Percentiles rank a stretch among this genome's conserved stretches.
Evolutionary conservation across 1,140 invertebrate species (phyloP).

Genomic region (Bombus haemorrhoidalis): DNA sequence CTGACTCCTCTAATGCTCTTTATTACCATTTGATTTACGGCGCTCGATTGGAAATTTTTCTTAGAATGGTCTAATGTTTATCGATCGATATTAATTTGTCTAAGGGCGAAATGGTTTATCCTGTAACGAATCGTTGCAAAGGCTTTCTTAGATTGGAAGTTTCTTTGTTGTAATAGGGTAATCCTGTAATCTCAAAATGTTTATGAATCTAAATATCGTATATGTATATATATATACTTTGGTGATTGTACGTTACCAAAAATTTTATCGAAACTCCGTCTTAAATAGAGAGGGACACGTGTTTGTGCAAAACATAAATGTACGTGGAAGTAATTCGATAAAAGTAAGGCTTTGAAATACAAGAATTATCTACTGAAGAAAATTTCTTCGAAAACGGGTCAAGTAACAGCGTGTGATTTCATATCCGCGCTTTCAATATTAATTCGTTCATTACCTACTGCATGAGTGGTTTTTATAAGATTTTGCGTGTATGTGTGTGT

Average conservation of each 20-base stretch:
- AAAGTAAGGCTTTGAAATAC: no score
- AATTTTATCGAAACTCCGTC: no score
- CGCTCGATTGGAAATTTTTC: neutral
- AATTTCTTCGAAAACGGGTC: slow-evolving; percentile 11
- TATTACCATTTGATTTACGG: neutral
- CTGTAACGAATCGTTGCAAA: neutral
- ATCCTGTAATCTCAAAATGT: neutral
- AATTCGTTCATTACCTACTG: slow-evolving; percentile 24
- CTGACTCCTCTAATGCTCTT: neutral
- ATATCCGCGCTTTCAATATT: slow-evolving; percentile 9
- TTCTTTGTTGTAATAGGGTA: neutral
- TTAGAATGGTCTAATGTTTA: neutral
- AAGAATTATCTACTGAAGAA: neutral
- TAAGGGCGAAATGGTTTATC: neutral
- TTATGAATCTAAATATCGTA: neutral
- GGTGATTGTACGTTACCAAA: neutral
- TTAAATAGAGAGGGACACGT: neutral
- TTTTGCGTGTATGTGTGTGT: neutral
- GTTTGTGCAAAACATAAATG: neutral
- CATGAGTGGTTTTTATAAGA: slow-evolving; percentile 44
- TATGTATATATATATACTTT: no score
- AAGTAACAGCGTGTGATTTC: slow-evolving; percentile 8
- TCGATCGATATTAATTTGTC: neutral
- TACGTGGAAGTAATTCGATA: neutral
- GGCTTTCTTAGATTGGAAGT: neutral